Percentiles rank a stretch among this genome's conserved stretches.
Conservation (phyloP, 2,797 vertebrate species). For the Triplophysa yarkandensis region DNA sequence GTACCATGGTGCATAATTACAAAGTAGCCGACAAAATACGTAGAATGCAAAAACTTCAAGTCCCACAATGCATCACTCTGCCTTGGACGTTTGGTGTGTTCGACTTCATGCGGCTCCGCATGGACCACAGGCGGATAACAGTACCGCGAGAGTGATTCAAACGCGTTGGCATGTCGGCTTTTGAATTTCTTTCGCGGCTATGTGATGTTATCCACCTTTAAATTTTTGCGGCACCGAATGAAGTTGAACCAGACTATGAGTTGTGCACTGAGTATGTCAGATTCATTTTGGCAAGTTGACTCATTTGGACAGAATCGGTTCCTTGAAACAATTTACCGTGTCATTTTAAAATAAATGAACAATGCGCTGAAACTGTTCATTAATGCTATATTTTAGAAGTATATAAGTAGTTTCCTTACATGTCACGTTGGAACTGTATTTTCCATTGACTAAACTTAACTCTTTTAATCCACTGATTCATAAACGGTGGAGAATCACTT, state of each 20-base stretch:
- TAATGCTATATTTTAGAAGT: background rate
- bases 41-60: background rate
- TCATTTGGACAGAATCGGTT: background rate
- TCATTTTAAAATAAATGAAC: background rate
- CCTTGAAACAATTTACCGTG: background rate
- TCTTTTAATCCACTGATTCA: background rate
- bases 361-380: background rate
- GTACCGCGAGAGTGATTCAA: too few relatives aligned
- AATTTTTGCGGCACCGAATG: too few relatives aligned
- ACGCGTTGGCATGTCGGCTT: too few relatives aligned
- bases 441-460: background rate
- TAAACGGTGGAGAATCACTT: background rate
- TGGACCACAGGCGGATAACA: too few relatives aligned
- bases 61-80: conserved; percentile 15
- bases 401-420: background rate
- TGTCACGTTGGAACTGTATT: background rate
- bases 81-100: too few relatives aligned
- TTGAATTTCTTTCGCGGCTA: too few relatives aligned
- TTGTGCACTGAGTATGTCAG: background rate
- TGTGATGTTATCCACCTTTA: too few relatives aligned
- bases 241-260: too few relatives aligned
- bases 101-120: too few relatives aligned
- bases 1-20: too few relatives aligned
- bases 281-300: background rate
- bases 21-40: too few relatives aligned